Conservation (phyloP, 1,140 invertebrate species). For the Coenobita brevimanus region DNA sequence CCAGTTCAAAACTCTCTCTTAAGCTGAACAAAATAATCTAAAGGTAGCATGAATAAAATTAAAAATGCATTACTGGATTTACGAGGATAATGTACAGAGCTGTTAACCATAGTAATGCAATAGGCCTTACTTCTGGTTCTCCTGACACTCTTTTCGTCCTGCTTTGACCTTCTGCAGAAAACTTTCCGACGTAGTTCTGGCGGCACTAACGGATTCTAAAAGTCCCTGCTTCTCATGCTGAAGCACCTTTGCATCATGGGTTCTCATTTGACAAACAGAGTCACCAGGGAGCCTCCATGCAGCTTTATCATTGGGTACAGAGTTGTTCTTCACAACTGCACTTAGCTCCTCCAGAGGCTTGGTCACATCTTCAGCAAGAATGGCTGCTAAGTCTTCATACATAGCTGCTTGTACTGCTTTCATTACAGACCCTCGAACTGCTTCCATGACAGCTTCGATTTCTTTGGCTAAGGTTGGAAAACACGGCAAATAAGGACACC, state of each 20-base stretch:
- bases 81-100: too few relatives aligned
- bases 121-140: too few relatives aligned
- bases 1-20: too few relatives aligned
- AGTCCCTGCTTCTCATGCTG: too few relatives aligned
- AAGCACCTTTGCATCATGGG: constrained; percentile 42
- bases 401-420: background rate
- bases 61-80: too few relatives aligned
- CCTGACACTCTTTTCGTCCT: too few relatives aligned
- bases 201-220: too few relatives aligned
- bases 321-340: constrained; percentile 12
- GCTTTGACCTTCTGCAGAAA: too few relatives aligned
- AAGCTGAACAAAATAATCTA: too few relatives aligned
- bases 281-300: constrained; percentile 18
- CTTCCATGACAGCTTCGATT: constrained; percentile 6
- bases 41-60: too few relatives aligned
- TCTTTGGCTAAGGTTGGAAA: constrained; percentile 21
- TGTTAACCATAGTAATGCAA: too few relatives aligned
- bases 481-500: background rate
- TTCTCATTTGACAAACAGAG: background rate
- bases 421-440: background rate
- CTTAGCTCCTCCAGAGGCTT: constrained; percentile 4
- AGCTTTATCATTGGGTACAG: background rate
- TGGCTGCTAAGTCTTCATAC: constrained; percentile 5
- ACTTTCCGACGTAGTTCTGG: too few relatives aligned
- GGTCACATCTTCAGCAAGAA: constrained; percentile 21